phyloP scores from a whole-genome alignment of 2,113 vertebrate species.

The Grammomys dolichurus region DNA sequence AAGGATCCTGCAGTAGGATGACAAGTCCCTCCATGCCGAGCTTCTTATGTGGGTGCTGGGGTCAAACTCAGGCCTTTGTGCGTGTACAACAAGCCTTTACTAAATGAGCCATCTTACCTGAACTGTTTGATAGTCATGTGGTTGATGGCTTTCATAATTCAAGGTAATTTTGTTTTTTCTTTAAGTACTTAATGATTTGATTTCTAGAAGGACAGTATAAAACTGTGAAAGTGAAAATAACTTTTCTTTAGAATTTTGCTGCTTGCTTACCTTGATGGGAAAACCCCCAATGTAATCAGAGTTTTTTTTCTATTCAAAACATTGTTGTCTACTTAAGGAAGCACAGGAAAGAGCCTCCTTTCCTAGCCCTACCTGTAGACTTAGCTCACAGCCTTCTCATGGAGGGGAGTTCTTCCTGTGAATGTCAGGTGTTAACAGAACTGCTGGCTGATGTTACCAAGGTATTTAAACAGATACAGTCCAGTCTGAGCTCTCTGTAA shows the following conservation, averaged over 20 bases:
- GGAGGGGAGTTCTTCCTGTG: background rate
- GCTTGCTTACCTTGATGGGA: constrained; percentile 5
- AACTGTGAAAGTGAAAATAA: background rate
- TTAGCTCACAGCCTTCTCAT: background rate
- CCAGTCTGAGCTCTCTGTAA: background rate
- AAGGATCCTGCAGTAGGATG: background rate
- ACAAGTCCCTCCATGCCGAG: background rate
- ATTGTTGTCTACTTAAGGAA: background rate
- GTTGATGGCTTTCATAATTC: no score
- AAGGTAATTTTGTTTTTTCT: no score
- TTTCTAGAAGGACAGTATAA: background rate
- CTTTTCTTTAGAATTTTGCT: constrained; percentile 47
- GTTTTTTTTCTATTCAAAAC: background rate
- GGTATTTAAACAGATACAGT: background rate
- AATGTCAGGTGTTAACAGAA: background rate
- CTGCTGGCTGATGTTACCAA: background rate
- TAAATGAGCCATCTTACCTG: background rate
- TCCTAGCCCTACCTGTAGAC: background rate
- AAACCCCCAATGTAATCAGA: background rate
- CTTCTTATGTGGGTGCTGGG: background rate
- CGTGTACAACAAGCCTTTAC: background rate
- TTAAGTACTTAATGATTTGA: background rate
- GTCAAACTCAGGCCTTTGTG: background rate
- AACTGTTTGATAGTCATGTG: background rate
- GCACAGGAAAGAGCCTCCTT: background rate